These are phyloP conservation scores for Temnothorax ravouxi DNA, from an alignment of 2,888 invertebrate genomes.

Conservation along the genomic window DNA sequence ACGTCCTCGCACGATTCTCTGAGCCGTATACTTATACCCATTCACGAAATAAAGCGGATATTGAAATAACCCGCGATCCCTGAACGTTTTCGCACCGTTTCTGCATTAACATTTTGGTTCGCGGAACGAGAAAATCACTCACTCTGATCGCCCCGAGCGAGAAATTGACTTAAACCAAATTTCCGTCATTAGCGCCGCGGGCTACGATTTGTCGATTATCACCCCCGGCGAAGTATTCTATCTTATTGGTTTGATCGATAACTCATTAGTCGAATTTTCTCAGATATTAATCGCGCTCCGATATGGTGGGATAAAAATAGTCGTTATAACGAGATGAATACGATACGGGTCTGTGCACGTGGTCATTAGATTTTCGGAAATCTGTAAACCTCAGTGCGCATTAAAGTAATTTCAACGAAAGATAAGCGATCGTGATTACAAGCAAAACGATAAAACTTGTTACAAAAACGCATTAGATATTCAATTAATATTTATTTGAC, in stretches of 20 bases:
- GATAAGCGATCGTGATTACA: neutral
- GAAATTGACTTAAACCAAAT: slow-evolving; percentile 73
- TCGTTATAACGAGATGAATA: slow-evolving; percentile 15
- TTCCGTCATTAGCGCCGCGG: neutral
- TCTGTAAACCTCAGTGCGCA: neutral
- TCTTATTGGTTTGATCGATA: slow-evolving; percentile 51
- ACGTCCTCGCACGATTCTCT: slow-evolving; percentile 24
- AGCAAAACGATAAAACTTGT: neutral
- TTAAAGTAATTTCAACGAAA: neutral
- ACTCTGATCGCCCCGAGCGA: slow-evolving; percentile 53
- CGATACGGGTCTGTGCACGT: neutral
- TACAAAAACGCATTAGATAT: neutral
- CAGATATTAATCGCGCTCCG: slow-evolving; percentile 34
- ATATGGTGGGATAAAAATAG: neutral
- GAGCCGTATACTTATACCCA: neutral
- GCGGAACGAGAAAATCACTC: slow-evolving; percentile 50
- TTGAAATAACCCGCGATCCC: neutral
- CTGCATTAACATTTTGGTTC: slow-evolving; percentile 35
- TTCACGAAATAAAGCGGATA: neutral
- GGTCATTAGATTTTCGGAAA: neutral
- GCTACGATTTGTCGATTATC: slow-evolving; percentile 56
- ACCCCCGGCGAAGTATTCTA: slow-evolving; percentile 16
- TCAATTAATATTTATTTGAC: neutral
- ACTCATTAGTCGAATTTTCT: slow-evolving; percentile 54
- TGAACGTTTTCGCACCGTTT: neutral